Percentiles rank a stretch among this genome's conserved stretches.
Evolutionary conservation across 2,888 invertebrate genomes (phyloP).

Genomic region (Sacculina carcini): DNA sequence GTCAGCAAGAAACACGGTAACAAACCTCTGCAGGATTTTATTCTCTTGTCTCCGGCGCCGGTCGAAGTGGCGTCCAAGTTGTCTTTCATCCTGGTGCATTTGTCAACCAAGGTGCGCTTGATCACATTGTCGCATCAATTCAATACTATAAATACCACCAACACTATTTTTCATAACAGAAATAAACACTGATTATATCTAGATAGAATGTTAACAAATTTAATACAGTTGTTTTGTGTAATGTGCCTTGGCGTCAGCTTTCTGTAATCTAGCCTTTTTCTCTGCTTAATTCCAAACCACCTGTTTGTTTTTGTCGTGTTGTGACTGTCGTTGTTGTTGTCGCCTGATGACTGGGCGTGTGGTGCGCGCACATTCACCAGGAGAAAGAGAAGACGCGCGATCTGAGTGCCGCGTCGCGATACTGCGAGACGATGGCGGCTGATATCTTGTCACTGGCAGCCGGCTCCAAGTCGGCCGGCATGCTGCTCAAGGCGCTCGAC

Average conservation of each 20-base stretch:
- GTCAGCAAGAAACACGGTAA: constrained; percentile 87
- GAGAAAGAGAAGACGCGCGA: constrained; percentile 97
- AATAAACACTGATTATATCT: no score
- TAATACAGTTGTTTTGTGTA: no score
- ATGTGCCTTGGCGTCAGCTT: no score
- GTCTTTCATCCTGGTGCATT: constrained; percentile 60
- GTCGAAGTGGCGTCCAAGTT: constrained; percentile 95
- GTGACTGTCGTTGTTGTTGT: no score
- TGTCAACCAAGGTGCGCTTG: constrained; percentile 42
- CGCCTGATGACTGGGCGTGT: no score
- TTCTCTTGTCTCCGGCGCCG: constrained; percentile 94
- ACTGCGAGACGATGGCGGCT: constrained; percentile 92
- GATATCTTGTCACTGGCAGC: constrained; percentile 79
- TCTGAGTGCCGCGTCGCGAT: constrained; percentile 75
- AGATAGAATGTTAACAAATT: no score
- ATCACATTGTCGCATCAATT: not conserved
- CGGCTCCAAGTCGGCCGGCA: constrained; percentile 75
- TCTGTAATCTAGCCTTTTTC: no score
- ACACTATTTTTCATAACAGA: no score
- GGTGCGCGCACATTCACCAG: constrained; percentile 21
- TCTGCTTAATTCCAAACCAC: no score
- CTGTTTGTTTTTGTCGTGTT: no score
- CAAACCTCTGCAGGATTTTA: constrained; percentile 88
- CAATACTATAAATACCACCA: not conserved
- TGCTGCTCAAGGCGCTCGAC: constrained; percentile 82